These are phyloP conservation scores for Ginglymostoma cirratum DNA, from an alignment of 2,113 vertebrate genomes.

Conservation along the genomic window DNA sequence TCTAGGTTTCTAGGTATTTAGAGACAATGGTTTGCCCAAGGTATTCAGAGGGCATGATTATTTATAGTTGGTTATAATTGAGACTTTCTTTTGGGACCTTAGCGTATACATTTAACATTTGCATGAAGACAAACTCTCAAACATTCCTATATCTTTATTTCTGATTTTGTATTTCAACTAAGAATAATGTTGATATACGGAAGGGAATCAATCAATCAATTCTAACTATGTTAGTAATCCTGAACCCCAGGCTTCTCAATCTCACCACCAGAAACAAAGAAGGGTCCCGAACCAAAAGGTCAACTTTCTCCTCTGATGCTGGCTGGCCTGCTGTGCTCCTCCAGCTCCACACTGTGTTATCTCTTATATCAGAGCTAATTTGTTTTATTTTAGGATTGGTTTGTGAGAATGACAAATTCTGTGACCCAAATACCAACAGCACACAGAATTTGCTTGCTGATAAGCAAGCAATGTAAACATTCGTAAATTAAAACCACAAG, in stretches of 20 bases:
- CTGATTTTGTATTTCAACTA: neutral
- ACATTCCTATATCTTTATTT: conserved; percentile 23
- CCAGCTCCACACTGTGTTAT: too few species aligned
- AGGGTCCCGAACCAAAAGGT: too few species aligned
- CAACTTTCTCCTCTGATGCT: too few species aligned
- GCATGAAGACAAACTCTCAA: neutral
- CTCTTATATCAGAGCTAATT: too few species aligned
- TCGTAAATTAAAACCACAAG: conserved; percentile 2
- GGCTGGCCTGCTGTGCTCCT: too few species aligned
- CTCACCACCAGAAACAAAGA: too few species aligned
- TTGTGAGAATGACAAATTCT: neutral
- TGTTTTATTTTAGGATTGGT: neutral
- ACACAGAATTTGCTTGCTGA: neutral
- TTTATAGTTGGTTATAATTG: neutral
- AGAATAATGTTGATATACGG: neutral
- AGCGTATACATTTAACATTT: neutral
- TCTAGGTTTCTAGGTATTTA: neutral
- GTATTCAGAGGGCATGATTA: neutral
- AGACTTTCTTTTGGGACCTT: neutral
- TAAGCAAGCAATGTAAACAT: neutral
- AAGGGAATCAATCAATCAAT: neutral
- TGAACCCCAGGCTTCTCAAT: too few species aligned
- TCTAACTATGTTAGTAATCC: neutral
- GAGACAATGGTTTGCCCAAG: neutral
- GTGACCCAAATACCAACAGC: neutral